Conservation (phyloP, 2,113 vertebrate genomes). For the Ammospiza nelsoni region DNA sequence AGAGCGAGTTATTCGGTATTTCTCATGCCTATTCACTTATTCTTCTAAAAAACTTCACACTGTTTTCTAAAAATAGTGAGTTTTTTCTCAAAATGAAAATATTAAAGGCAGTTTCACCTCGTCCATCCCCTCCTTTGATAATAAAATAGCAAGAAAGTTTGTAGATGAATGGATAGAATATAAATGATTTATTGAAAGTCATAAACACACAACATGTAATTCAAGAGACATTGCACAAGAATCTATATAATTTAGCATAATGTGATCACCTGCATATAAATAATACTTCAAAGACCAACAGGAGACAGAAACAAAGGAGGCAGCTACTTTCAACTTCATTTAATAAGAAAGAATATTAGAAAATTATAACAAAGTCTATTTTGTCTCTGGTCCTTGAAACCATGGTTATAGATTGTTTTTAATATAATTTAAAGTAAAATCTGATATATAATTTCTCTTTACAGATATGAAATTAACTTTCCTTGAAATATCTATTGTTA, state of each 20-base stretch:
- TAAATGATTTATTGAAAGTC: conserved; percentile 1
- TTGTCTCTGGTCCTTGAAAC: neutral
- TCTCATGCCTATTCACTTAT: neutral
- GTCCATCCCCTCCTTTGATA: neutral
- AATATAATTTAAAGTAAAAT: neutral
- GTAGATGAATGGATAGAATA: neutral
- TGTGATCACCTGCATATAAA: neutral
- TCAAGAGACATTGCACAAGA: neutral
- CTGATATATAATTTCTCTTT: neutral
- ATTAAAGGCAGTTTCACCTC: neutral
- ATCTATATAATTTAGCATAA: conserved; percentile 19
- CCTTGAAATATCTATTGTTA: neutral
- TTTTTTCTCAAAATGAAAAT: neutral
- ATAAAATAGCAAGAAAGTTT: neutral
- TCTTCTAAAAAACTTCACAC: neutral
- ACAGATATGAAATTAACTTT: neutral
- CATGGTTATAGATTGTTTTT: neutral
- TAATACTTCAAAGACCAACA: neutral
- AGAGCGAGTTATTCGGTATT: neutral
- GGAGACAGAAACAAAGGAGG: neutral
- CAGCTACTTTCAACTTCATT: neutral
- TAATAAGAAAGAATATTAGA: neutral
- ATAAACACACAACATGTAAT: neutral
- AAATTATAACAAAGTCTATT: neutral
- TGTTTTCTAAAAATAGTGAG: fast-evolving